Evolutionary conservation across 2,113 vertebrate species (phyloP), one percentile per base, ranked within the genome.

Genomic region (Formicarius rufipectus): DNA sequence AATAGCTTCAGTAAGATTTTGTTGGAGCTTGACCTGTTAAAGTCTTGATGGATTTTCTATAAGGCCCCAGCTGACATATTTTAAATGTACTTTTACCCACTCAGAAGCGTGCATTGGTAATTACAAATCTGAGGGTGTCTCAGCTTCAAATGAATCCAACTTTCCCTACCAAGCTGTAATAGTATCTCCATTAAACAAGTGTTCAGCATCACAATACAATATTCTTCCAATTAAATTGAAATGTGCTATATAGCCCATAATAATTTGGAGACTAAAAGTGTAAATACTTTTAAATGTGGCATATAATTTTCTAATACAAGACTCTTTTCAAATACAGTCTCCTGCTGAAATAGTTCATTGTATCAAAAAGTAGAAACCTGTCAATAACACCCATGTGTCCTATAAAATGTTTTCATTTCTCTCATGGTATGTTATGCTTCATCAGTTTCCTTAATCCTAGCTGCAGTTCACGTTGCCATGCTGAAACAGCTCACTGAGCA

Each of bases 351-450:
- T 67, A 76, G 88, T 77, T 95, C 82, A 94, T 89, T 92, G 88
- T 93, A 94, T 91, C 52, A 82, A 95, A 96, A 95, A 95, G 91
- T 73, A 88, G 88, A 91, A 95, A 92, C 59, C 88, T 97, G 95
- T 96, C 95, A 97, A 87, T 97, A 97, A 95, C 87, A 86, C 87
- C 88, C 92, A 55, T 71, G 76, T 91, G 94, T 82, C 87, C 93
- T 89, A 94, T 96, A 87, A 97, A 97, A 96, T 92, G 83, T 97
- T 98, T 98, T 97, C 73, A 92, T 96, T 97, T 93, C 95, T 96
- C 97, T 97, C 90, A 97, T 66, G 95, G 90, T 96, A 35, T 14
- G 78, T 87, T 95, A 95, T 87, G 95, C 94, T 97, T 97, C 96
- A 96, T 89, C 90, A 85, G 84, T 94, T 90, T 87, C 52, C 93